Evolutionary conservation across 2,113 vertebrate species (phyloP), one percentile per base, ranked within the genome.

Genomic region (Procavia capensis): DNA sequence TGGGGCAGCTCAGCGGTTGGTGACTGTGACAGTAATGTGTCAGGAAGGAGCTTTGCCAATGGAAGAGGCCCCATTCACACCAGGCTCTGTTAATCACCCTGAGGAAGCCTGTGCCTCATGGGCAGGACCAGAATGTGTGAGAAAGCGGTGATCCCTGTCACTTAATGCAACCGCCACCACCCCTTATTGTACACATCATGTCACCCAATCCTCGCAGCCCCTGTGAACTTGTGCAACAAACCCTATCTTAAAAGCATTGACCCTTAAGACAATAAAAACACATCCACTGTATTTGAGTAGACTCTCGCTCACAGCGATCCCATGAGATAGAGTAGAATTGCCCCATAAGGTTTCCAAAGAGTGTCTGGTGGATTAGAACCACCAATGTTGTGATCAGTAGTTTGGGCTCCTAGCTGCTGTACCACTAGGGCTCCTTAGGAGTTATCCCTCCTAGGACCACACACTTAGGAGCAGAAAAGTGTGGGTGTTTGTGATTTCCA

Each of bases 31-130:
- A 66, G 16, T 1, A 0, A 1, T 0, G n/a, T n/a, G n/a, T n/a
- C n/a, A 1, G 57, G 3, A 9, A 2, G 7, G 2, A 2, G 16
- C 70, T 2, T 19, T 70, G 3, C 0, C 1, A 13, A 1, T 0
- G 10, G 75, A 54, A 34, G n/a, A 2, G 0, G 4, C 0, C 0
- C 19, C 0, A 0, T 24, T 14, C 4, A 0, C 17, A 16, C 22
- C 7, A 14, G 54, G 29, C 34, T n/a, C 3, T 31, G 13, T 0
- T 20, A 25, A 36, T 0, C 0, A 3, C 39, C 34, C 29, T 5
- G 22, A 43, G 84, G 22, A 63, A 29, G 2, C 41, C 0, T 0
- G 2, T 1, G 0, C 11, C 9, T 2, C 25, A 5, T 0, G 8
- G 27, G 8, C 4, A 8, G 57, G 20, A 6, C 39, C 14, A 0